phyloP scores from a whole-genome alignment of 1,140 invertebrate species.

The Drosophila melanica region DNA sequence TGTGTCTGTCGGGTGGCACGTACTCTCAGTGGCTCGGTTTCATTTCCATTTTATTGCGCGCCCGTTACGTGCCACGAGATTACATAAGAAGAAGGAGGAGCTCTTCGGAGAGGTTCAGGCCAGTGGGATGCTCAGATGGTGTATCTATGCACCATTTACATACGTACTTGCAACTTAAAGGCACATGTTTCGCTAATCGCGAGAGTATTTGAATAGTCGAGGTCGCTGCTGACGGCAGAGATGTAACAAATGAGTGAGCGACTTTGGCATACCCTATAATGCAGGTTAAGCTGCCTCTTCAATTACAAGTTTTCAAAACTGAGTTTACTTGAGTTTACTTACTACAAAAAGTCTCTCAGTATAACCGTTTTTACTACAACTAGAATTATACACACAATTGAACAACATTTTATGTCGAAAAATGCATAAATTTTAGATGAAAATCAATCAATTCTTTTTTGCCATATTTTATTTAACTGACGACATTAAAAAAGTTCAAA shows the following conservation, averaged over 20 bases:
- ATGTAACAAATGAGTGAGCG: background rate
- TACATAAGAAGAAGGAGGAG: constrained; percentile 13
- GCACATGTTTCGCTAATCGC: constrained; percentile 35
- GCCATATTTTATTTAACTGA: no score
- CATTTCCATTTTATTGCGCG: constrained; percentile 23
- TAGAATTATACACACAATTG: no score
- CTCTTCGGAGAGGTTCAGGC: background rate
- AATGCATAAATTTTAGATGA: no score
- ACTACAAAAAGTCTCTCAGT: no score
- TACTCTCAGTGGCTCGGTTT: constrained; percentile 4
- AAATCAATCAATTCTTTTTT: background rate
- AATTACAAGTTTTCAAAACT: no score
- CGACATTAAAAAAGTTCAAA: no score
- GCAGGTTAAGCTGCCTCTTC: no score
- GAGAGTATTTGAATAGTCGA: constrained; percentile 58
- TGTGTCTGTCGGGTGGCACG: constrained; percentile 29
- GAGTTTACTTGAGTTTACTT: no score
- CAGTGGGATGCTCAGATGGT: constrained; percentile 5
- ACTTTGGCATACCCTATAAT: constrained; percentile 1
- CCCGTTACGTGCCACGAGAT: constrained; percentile 29
- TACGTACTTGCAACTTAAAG: background rate
- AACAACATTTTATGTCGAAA: no score
- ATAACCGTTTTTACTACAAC: no score
- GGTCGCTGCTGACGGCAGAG: constrained; percentile 29
- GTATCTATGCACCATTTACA: background rate